Evolutionary conservation across 2,888 invertebrate species (phyloP).

Genomic region (Troides oblongomaculatus): DNA sequence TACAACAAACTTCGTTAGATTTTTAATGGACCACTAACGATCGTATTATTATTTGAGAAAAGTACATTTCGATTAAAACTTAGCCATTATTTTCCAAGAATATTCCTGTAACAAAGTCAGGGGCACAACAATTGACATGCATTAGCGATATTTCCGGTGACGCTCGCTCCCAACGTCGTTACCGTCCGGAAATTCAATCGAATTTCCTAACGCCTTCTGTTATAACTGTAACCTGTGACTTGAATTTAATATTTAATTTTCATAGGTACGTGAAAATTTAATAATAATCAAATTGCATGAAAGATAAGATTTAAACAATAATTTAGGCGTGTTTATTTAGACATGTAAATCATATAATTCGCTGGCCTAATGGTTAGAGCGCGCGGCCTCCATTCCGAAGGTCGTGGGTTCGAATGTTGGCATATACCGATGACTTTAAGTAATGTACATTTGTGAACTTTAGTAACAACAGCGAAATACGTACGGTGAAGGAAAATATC

Average conservation of each 20-base stretch:
- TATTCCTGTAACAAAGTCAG: constrained; percentile 49
- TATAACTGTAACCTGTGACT: constrained; percentile 43
- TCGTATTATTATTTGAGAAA: neutral
- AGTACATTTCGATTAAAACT: neutral
- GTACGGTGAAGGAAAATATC: no score
- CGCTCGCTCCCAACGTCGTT: constrained; percentile 64
- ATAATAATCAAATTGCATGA: neutral
- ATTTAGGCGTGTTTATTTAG: no score
- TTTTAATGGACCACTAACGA: no score
- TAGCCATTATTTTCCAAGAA: constrained; percentile 19
- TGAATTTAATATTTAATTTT: constrained; percentile 32
- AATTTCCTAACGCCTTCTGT: constrained; percentile 52
- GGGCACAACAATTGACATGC: constrained; percentile 76
- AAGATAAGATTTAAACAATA: neutral
- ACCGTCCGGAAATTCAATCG: constrained; percentile 76
- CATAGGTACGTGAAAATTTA: neutral
- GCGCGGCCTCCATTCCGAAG: no score
- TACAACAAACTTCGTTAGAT: no score
- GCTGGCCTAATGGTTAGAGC: no score
- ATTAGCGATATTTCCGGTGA: constrained; percentile 73
- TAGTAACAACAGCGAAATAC: no score
- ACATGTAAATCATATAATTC: no score
- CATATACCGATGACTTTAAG: no score
- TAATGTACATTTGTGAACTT: no score
- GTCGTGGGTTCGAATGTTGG: no score